Evolutionary conservation across 2,797 vertebrate species (phyloP), one percentile per base, ranked within the genome.

Genomic region (Poeciliopsis gracilis): DNA sequence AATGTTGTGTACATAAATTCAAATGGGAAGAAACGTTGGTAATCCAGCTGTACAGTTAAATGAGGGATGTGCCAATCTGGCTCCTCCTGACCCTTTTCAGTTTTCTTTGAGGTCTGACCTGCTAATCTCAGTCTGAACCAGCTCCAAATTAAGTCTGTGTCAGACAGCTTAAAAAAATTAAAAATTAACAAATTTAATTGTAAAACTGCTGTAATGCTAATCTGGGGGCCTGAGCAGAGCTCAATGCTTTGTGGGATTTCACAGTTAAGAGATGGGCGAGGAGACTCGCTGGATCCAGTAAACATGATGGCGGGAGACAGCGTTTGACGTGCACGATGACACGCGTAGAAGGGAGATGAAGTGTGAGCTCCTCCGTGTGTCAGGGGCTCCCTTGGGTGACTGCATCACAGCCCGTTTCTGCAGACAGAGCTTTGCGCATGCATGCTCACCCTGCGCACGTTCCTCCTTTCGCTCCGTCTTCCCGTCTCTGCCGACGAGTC

Each of bases 371-470:
- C 57, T 86, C 38, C 2, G 72, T 82, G 82, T 86, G 81, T 87
- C 82, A 81, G 82, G 25, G 78, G 72, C 75, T 91, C 84, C 86
- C 89, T 59, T 70, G 78, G 84, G 88, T 86, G 80, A 75, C 86
- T 83, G 85, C 90, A 87, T 90, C 76, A 87, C 71, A 79, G 81
- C 41, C 75, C 73, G 72, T 77, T 92, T 87, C 81, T 90, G 91
- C 90, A 90, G 91, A 91, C 88, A 77, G 83, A 87, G 83, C 76
- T 61, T 63, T 80, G 76, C 77, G 53, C 88, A 79, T 80, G 55
- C 71, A 28, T 77, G 53, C 77, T 73, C 77, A 11, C 72, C 70
- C n/a, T 46, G 67, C 77, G 28, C 78, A 66, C 67, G 41, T 38
- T 87, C 75, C 79, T 89, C 84, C 63, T 71, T 71, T 88, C 79